Base-by-base conservation (phyloP, 2,888 invertebrate genomes). In the Oxytorus armatus region DNA sequence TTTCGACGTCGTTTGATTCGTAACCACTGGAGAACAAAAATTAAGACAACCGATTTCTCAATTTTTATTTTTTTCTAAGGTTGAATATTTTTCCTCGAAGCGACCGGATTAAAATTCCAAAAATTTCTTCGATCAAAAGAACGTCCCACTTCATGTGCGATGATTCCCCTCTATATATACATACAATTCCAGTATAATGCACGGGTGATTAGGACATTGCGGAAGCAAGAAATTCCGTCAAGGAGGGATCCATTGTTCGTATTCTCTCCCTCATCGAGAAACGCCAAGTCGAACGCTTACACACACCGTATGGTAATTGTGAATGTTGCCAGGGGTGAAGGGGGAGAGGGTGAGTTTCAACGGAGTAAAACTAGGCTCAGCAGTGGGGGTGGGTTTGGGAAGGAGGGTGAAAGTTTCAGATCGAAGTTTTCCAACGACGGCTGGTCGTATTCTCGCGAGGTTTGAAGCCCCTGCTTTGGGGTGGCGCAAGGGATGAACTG, bases 391-490 rank as follows among this genome's bases (percentile, higher is more conserved):
- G 10, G 7, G 1, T 5, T 81, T 65, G 75, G 80, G 0, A 29
- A 16, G 29, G 42, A 21, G 23, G 80, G 79, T 73, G 83, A 81
- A 83, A 82, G 83, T 83, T 53, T 68, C 53, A 69, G 80, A 85
- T 84, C 83, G 83, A 85, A 84, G 85, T 85, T 88, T 84, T 85
- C 87, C 85, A 86, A 83, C 85, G 84, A 85, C 86, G 80, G 77
- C 82, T 82, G 84, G 78, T 72, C 85, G 87, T 89, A 89, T 89
- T 90, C 88, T 88, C 87, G 89, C 88, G 89, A 87, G 89, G 85
- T 83, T 86, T 84, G 44, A 49, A 80, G 51, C 79, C 83, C 79
- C 76, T 59, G 29, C 29, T 36, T 63, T 68, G 47, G 77, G 73
- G 47, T 63, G 80, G 42, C 39, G 39, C 75, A 69, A 79, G 83